These are phyloP conservation scores for Campoplex nolae DNA, from an alignment of 2,888 invertebrate genomes.

Conservation along the genomic window DNA sequence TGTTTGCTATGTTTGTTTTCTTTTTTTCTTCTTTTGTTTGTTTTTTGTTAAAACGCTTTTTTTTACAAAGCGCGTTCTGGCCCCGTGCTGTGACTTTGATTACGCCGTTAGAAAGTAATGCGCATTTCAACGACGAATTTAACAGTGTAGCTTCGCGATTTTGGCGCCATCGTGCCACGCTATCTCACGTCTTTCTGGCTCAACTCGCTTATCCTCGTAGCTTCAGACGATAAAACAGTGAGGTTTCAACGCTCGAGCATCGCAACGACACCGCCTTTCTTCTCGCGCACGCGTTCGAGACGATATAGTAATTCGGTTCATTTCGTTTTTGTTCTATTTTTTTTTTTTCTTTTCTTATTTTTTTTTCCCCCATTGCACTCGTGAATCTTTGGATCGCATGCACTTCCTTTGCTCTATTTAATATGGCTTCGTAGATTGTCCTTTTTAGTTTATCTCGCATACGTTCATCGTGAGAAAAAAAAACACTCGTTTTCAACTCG, in stretches of 20 bases:
- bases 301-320: constrained; percentile 39
- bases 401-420: neutral
- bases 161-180: neutral
- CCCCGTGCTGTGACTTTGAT: constrained; percentile 42
- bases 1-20: neutral
- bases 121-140: neutral
- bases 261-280: neutral
- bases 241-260: neutral
- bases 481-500: neutral
- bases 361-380: neutral
- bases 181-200: constrained; percentile 1
- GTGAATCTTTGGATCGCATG: neutral
- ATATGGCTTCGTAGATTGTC: constrained; percentile 1
- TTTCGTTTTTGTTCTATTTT: constrained; percentile 1
- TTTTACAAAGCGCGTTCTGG: constrained; percentile 30
- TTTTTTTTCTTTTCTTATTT: constrained; percentile 3
- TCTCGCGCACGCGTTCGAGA: constrained; percentile 22
- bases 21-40: neutral
- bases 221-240: neutral
- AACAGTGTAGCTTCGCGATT: neutral
- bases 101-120: neutral
- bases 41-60: constrained; percentile 23
- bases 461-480: neutral
- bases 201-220: neutral
- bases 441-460: neutral